Percentiles rank a stretch among this genome's conserved stretches.
Conservation (phyloP, 2,113 vertebrate species). For the Ceyx margarethae region DNA sequence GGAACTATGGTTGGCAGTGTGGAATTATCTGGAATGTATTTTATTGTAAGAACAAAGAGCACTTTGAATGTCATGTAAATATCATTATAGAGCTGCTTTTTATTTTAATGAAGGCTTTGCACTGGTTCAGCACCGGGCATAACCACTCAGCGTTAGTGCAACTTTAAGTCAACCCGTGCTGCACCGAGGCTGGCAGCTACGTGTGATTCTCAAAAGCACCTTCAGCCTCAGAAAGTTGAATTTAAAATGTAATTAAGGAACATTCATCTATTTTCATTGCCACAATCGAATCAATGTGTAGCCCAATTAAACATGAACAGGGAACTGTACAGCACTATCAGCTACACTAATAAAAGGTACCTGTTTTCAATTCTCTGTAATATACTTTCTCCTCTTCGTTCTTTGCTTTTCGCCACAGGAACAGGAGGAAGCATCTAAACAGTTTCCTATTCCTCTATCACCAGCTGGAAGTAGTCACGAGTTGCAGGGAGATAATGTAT, state of each 20-base stretch:
- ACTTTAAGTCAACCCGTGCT: background rate
- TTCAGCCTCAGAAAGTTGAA: slow-evolving; percentile 54
- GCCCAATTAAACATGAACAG: slow-evolving; percentile 55
- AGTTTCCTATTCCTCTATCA: slow-evolving; percentile 9
- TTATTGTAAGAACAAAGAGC: slow-evolving; percentile 75
- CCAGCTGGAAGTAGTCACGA: slow-evolving; percentile 10
- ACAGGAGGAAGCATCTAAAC: slow-evolving; percentile 36
- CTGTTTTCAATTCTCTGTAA: slow-evolving; percentile 24
- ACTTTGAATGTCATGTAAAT: slow-evolving; percentile 74
- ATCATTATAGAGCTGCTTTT: slow-evolving; percentile 70
- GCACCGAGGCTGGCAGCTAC: background rate
- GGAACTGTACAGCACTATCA: slow-evolving; percentile 43
- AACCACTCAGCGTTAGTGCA: background rate
- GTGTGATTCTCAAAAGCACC: slow-evolving; percentile 18
- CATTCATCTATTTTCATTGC: slow-evolving; percentile 57
- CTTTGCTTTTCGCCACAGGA: slow-evolving; percentile 37
- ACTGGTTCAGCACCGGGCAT: slow-evolving; percentile 17
- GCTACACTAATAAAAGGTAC: slow-evolving; percentile 51
- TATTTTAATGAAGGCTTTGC: slow-evolving; percentile 58
- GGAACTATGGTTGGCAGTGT: slow-evolving; percentile 31
- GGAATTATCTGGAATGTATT: slow-evolving; percentile 72
- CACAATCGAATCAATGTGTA: slow-evolving; percentile 52
- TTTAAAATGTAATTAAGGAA: slow-evolving; percentile 62
- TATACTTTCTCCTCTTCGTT: slow-evolving; percentile 5
- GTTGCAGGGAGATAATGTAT: slow-evolving; percentile 52